Conservation (phyloP, 2,797 vertebrate species). For the Halcyon smyrnensis region DNA sequence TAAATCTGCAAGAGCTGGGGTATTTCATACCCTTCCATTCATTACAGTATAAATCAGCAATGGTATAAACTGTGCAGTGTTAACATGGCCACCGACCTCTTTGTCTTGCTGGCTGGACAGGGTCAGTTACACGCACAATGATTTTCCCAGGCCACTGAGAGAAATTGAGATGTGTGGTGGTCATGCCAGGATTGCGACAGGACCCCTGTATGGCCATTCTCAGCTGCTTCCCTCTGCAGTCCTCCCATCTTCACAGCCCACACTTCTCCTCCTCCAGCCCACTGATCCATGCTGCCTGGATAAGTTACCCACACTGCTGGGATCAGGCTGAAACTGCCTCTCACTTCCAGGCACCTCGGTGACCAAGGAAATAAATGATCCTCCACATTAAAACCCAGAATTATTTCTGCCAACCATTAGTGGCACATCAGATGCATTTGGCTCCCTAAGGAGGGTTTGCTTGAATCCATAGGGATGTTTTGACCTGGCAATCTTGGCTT, state of each 20-base stretch:
- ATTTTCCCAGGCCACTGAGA: neutral
- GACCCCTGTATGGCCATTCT: neutral
- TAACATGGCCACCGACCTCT: neutral
- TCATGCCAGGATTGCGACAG: neutral
- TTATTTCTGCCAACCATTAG: fast-evolving
- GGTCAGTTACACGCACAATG: neutral
- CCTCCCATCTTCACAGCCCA: neutral
- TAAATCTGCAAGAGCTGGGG: neutral
- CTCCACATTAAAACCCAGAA: neutral
- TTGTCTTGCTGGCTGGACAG: neutral
- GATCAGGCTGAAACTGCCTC: neutral
- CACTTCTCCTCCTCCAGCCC: neutral
- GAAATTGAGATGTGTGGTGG: neutral
- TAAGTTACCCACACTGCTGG: neutral
- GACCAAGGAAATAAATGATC: neutral
- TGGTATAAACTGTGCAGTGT: neutral
- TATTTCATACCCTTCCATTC: neutral
- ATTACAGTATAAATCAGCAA: neutral
- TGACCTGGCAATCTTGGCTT: neutral
- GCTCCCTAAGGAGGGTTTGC: neutral
- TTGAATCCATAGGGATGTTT: neutral
- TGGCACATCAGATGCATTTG: neutral
- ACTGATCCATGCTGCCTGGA: neutral
- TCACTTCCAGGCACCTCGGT: neutral
- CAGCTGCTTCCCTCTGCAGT: neutral